Base-by-base conservation (phyloP, 2,888 invertebrate genomes). In the Oligia fasciuncula region DNA sequence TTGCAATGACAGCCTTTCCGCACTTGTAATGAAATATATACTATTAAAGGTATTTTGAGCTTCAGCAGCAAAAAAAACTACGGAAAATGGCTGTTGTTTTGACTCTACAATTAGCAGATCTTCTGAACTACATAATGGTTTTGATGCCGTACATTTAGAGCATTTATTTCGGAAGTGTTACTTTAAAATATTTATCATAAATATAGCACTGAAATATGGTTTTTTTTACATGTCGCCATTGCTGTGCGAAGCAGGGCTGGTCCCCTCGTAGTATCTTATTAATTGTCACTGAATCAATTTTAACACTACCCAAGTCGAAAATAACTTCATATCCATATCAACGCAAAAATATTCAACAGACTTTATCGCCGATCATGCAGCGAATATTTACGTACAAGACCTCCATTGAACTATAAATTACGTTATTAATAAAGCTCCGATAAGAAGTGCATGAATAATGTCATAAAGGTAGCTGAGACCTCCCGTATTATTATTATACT, bases 381-480 rank as follows among this genome's bases (percentile, higher is more conserved):
- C 40, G 43, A 79, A 79, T 86, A 85, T 83, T 86, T 86, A 86
- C 75, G 54, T 19, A 75, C 57, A 85, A 77, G n/a, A 49, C 72
- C 43, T 75, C 69, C 72, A 78, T 82, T 84, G 84, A 82, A 82
- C 62, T 43, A 86, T 85, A 85, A 79, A 85, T 85, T 68, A 86
- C 71, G 51, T 80, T 88, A 87, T 85, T 79, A 85, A 83, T 87
- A 88, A 83, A 79, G 29, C 43, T 9, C 13, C 6, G 88, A 88
- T 88, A 88, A 84, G 83, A 73, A 71, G 23, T 65, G 63, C 40
- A 85, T 83, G 77, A 77, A 75, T 81, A 84, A 80, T 73, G 46
- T 68, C 66, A 40, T 78, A 79, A 84, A 81, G 76, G 82, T 83
- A 86, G 75, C 74, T 5, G 73, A 77, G 75, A 71, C 86, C n/a